A percentile compares a stretch with the other conserved stretches of the same genome.
phyloP scores from a whole-genome alignment of 1,140 invertebrate genomes.

The Bombus huntii region DNA sequence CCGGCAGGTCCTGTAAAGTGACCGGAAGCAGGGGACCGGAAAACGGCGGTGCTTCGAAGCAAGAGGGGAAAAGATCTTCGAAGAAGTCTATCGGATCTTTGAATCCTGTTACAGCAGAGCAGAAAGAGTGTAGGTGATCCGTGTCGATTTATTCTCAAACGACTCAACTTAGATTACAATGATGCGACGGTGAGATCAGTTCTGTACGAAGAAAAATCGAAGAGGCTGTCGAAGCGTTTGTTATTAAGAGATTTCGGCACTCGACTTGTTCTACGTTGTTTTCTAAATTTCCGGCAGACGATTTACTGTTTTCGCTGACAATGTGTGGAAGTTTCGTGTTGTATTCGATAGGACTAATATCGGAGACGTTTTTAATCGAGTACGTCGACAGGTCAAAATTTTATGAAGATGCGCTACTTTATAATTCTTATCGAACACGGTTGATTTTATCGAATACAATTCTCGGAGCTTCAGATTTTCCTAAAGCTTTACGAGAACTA shows the following conservation, averaged over 20 bases:
- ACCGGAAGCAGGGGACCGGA: slow-evolving; percentile 47
- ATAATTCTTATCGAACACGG: not conserved
- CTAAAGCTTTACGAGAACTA: slow-evolving; percentile 14
- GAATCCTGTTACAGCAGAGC: slow-evolving; percentile 60
- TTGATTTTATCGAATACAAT: not conserved
- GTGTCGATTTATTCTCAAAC: slow-evolving; percentile 3
- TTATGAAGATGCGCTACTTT: not conserved
- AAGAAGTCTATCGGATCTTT: slow-evolving; percentile 65
- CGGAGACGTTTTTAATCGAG: not conserved
- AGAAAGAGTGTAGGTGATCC: slow-evolving; percentile 71
- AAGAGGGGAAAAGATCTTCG: slow-evolving; percentile 71
- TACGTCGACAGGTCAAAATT: not conserved
- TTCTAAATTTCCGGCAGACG: not conserved
- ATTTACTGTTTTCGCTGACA: not conserved
- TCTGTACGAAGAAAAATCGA: too few species aligned
- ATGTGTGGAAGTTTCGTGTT: not conserved
- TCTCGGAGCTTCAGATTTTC: not conserved
- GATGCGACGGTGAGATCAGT: too few species aligned
- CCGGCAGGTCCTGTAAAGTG: slow-evolving; percentile 43
- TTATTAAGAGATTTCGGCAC: not conserved
- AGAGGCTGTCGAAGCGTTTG: not conserved
- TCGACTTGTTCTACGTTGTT: not conserved
- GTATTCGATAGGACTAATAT: not conserved
- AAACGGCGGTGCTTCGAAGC: slow-evolving; percentile 38
- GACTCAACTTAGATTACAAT: not conserved